These are phyloP conservation scores for Emmelina monodactyla DNA, from an alignment of 2,888 invertebrate genomes.

Conservation along the genomic window DNA sequence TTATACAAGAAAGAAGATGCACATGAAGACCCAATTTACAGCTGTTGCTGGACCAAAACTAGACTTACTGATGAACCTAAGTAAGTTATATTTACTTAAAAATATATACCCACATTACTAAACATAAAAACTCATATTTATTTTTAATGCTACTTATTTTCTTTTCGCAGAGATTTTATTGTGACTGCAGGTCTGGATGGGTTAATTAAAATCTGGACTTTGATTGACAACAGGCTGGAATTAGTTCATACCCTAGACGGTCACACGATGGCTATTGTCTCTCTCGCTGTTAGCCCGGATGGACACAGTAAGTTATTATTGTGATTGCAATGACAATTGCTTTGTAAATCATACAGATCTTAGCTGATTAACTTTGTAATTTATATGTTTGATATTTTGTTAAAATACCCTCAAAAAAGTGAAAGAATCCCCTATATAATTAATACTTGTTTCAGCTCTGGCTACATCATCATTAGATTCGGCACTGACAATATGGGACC, in stretches of 20 bases:
- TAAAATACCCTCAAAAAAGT: too few relatives aligned
- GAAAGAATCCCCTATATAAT: neutral
- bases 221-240: slow-evolving; percentile 73
- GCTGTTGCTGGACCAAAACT: slow-evolving; percentile 84
- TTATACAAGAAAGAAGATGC: slow-evolving; percentile 81
- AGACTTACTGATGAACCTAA: slow-evolving; percentile 37
- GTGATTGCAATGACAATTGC: too few relatives aligned
- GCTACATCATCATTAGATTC: slow-evolving; percentile 94
- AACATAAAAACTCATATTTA: too few relatives aligned
- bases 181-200: slow-evolving; percentile 93
- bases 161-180: slow-evolving; percentile 77
- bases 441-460: slow-evolving; percentile 59
- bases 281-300: slow-evolving; percentile 87
- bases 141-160: too few relatives aligned
- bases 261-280: slow-evolving; percentile 91
- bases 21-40: slow-evolving; percentile 92
- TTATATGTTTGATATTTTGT: too few relatives aligned
- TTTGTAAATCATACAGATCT: too few relatives aligned
- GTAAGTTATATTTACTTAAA: too few relatives aligned
- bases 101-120: too few relatives aligned
- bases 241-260: slow-evolving; percentile 82
- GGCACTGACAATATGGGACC: slow-evolving; percentile 89
- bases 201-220: slow-evolving; percentile 87
- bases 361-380: too few relatives aligned
- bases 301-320: slow-evolving; percentile 80